Percentiles rank a stretch among this genome's conserved stretches.
Conservation (phyloP, 2,797 vertebrate genomes). For the Crocidura indochinensis region DNA sequence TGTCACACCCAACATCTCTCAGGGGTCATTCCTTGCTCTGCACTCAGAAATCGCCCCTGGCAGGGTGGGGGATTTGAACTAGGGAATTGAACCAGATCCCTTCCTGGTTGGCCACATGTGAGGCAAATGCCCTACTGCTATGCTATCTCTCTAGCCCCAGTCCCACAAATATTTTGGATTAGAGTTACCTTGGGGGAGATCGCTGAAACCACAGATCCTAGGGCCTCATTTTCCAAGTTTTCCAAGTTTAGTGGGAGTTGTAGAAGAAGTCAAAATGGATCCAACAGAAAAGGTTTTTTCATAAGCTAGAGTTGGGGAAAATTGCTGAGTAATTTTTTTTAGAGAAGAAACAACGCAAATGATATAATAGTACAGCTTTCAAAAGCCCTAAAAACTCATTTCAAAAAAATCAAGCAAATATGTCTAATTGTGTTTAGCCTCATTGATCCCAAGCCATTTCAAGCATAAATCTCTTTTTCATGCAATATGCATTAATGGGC, state of each 20-base stretch:
- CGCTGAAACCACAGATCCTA: not conserved
- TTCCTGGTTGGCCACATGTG: too few relatives aligned
- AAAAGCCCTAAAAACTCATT: not conserved
- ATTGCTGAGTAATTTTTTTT: not conserved
- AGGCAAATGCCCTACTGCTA: too few relatives aligned
- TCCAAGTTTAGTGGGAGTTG: not conserved
- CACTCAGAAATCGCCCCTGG: too few relatives aligned
- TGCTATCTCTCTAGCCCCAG: not conserved
- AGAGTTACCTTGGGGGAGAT: not conserved
- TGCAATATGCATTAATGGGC: slow-evolving; percentile 37
- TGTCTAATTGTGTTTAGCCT: slow-evolving; percentile 1
- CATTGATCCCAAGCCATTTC: slow-evolving; percentile 45
- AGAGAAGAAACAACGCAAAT: not conserved
- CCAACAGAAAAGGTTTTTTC: not conserved
- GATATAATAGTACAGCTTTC: not conserved
- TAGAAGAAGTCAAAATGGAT: not conserved
- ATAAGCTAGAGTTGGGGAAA: slow-evolving; percentile 6
- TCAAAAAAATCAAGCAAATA: not conserved
- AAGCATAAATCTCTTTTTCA: slow-evolving; percentile 23
- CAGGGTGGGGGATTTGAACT: too few relatives aligned
- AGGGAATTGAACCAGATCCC: too few relatives aligned
- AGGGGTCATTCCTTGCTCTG: too few relatives aligned
- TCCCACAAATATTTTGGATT: not conserved
- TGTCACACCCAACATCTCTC: too few relatives aligned
- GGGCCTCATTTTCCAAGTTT: not conserved